Evolutionary conservation across 2,113 vertebrate species (phyloP).

Genomic region (Proteles cristata): DNA sequence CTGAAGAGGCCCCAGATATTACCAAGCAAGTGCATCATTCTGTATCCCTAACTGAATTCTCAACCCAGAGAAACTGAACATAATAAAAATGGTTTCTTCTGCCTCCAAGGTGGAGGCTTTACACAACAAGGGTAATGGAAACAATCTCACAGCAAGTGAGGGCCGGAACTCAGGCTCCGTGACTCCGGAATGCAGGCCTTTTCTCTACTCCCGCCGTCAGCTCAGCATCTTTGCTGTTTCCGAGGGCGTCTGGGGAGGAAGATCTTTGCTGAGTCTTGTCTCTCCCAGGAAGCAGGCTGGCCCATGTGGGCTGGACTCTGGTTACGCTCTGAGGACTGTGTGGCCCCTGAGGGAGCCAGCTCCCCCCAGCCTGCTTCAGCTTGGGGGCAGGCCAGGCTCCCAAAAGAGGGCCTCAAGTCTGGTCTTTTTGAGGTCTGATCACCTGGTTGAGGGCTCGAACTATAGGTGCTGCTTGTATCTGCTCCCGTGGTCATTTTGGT

Average conservation of each 20-base stretch:
- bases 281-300: neutral
- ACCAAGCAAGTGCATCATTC: neutral
- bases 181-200: neutral
- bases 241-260: neutral
- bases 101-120: neutral
- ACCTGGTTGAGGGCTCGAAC: neutral
- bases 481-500: neutral
- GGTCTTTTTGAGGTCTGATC: neutral
- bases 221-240: neutral
- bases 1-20: neutral
- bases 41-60: neutral
- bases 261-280: conserved; percentile 38
- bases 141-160: neutral
- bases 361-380: neutral
- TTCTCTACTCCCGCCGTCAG: neutral
- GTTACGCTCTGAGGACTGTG: neutral
- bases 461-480: neutral
- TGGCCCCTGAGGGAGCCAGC: neutral
- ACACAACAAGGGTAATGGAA: neutral
- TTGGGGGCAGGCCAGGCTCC: neutral
- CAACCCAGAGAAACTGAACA: neutral
- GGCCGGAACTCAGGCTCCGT: neutral
- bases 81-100: neutral
- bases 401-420: neutral
- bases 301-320: neutral